These are phyloP conservation scores for Tokudaia tokunoshimensis DNA, from an alignment of 2,797 vertebrate genomes.

Conservation along the genomic window DNA sequence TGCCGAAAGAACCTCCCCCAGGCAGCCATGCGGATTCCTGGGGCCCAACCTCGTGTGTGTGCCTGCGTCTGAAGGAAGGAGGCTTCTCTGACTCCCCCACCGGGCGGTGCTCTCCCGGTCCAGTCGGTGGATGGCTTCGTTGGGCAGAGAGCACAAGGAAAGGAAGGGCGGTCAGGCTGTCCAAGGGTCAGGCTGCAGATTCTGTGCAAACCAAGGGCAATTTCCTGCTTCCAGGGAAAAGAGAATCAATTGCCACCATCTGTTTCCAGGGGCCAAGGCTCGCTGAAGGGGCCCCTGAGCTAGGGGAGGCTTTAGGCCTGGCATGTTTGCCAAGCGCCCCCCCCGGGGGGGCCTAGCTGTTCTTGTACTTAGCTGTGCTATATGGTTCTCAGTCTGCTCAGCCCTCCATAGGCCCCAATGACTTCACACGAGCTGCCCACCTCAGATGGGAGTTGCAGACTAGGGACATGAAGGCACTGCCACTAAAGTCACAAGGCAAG, in stretches of 20 bases:
- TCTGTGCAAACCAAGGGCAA: slow-evolving; percentile 41
- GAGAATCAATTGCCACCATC: neutral
- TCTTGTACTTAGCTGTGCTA: accelerated
- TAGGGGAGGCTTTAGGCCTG: neutral
- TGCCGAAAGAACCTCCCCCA: neutral
- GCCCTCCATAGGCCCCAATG: neutral
- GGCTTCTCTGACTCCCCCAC: neutral
- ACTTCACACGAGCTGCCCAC: neutral
- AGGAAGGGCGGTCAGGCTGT: neutral
- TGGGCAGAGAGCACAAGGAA: neutral
- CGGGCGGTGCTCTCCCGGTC: neutral
- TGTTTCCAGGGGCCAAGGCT: neutral
- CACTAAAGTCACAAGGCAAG: accelerated
- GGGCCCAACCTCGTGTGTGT: neutral
- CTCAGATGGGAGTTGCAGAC: neutral
- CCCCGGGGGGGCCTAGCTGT: neutral
- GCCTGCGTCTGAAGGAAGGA: neutral
- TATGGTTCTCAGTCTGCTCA: no score
- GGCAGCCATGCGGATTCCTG: neutral
- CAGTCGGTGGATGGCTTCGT: neutral
- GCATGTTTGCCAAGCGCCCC: neutral
- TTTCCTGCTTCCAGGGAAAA: slow-evolving; percentile 52
- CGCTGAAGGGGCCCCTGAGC: accelerated
- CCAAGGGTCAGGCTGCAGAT: slow-evolving; percentile 4
- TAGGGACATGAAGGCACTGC: neutral